Evolutionary conservation across 2,797 vertebrate species (phyloP).

Genomic region (Pangasius larnaudii): DNA sequence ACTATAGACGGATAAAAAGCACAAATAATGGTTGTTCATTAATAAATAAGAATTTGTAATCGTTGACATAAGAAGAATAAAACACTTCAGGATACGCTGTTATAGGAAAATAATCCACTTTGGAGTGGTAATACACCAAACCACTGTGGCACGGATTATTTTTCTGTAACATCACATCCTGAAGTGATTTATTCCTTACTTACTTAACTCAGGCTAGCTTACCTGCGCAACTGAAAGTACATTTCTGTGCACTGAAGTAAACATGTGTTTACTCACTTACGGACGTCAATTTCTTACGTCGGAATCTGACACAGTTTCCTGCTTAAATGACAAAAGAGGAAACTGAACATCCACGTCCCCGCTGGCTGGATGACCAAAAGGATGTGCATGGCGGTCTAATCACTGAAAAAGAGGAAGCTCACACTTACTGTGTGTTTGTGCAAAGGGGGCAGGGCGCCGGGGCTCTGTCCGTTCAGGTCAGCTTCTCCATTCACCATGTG

Average conservation of each 20-base stretch:
- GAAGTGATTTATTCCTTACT: background rate
- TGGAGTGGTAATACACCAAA: background rate
- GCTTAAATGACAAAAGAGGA: background rate
- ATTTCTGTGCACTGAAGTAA: background rate
- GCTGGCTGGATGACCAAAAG: background rate
- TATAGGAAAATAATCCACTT: background rate
- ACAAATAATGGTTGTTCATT: background rate
- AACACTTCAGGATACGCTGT: background rate
- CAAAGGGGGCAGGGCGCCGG: slow-evolving; percentile 82
- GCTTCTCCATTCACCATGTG: slow-evolving; percentile 87
- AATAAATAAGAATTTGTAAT: background rate
- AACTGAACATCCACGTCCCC: background rate
- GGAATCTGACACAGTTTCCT: background rate
- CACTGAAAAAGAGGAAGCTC: slow-evolving; percentile 37
- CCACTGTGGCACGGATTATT: background rate
- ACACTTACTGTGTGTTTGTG: slow-evolving; percentile 89
- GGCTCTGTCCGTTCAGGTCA: slow-evolving; percentile 80
- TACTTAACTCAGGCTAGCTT: background rate
- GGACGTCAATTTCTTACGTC: background rate
- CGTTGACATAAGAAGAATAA: background rate
- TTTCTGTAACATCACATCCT: background rate
- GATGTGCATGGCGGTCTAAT: slow-evolving; percentile 16
- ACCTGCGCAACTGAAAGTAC: background rate
- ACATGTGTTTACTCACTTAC: background rate
- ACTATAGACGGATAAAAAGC: background rate